Conservation (phyloP, 92 coral and sea anemone genomes). For the Phenganax stokvisi region DNA sequence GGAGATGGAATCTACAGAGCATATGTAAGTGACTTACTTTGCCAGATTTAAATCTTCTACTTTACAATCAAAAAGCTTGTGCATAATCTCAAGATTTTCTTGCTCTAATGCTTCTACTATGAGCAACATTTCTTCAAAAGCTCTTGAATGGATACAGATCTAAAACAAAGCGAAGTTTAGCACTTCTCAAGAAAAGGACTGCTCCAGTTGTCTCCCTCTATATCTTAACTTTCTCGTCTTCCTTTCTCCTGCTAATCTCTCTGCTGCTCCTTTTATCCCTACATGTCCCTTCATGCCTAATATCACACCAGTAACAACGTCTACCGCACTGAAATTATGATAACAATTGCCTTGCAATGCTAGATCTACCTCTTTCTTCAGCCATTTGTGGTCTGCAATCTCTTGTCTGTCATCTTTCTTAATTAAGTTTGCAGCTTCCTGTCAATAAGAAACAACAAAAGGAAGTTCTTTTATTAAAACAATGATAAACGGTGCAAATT, state of each 20-base stretch:
- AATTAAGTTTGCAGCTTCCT: slow-evolving; percentile 85
- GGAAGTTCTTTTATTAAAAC: neutral
- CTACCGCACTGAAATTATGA: neutral
- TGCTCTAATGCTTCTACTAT: slow-evolving; percentile 75
- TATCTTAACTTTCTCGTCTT: too few relatives aligned
- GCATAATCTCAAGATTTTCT: slow-evolving; percentile 86
- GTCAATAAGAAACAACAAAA: neutral
- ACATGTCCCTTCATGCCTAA: too few relatives aligned
- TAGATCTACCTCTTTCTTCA: slow-evolving; percentile 76
- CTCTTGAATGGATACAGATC: slow-evolving; percentile 78
- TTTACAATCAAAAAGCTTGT: slow-evolving; percentile 93
- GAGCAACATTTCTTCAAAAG: slow-evolving; percentile 60
- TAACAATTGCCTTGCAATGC: neutral
- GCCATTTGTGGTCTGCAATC: slow-evolving; percentile 91
- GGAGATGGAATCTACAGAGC: too few relatives aligned
- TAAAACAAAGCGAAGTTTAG: slow-evolving; percentile 7
- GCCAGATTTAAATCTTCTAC: slow-evolving; percentile 86
- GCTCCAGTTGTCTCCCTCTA: too few relatives aligned
- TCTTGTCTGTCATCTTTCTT: slow-evolving; percentile 80
- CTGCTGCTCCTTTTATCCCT: too few relatives aligned
- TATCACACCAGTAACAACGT: too few relatives aligned
- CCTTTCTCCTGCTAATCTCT: too few relatives aligned
- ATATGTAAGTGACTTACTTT: slow-evolving; percentile 44
- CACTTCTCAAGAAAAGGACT: neutral
- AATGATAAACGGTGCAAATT: neutral